Conservation (phyloP, 2,113 vertebrate species). For the Syrmaticus mikado region DNA sequence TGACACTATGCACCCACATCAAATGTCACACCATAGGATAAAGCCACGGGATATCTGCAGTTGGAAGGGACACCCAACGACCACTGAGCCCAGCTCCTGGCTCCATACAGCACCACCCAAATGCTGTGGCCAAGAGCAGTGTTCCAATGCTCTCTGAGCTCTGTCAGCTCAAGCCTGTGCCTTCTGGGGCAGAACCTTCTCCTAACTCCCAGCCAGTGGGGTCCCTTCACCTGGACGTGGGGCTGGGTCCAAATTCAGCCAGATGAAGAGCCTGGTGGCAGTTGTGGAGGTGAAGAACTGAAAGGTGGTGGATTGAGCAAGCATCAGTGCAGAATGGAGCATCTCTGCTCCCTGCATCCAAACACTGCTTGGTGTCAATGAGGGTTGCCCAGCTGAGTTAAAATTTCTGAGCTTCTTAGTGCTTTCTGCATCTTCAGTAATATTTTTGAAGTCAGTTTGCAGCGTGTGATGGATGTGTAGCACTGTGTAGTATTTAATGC, state of each 20-base stretch:
- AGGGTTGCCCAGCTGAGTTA: background rate
- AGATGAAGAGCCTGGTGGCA: fast-evolving
- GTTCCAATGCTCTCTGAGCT: background rate
- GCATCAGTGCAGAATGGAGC: fast-evolving
- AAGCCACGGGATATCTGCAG: background rate
- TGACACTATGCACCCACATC: background rate
- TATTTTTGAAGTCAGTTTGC: background rate
- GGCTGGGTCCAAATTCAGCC: background rate
- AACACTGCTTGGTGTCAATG: background rate
- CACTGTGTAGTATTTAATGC: fast-evolving
- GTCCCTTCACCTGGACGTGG: background rate
- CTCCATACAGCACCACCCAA: background rate
- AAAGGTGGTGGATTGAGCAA: too few species aligned
- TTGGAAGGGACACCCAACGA: background rate
- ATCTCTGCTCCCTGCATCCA: background rate
- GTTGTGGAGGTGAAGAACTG: background rate
- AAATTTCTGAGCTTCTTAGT: background rate
- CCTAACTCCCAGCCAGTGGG: too few species aligned
- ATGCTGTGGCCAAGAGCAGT: background rate
- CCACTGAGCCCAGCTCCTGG: background rate
- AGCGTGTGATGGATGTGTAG: fast-evolving
- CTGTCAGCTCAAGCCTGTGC: too few species aligned
- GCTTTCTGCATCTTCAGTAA: background rate
- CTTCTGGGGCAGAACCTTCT: too few species aligned
- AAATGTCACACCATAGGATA: background rate